phyloP scores from a whole-genome alignment of 2,888 invertebrate species.

The Ariolimax columbianus region DNA sequence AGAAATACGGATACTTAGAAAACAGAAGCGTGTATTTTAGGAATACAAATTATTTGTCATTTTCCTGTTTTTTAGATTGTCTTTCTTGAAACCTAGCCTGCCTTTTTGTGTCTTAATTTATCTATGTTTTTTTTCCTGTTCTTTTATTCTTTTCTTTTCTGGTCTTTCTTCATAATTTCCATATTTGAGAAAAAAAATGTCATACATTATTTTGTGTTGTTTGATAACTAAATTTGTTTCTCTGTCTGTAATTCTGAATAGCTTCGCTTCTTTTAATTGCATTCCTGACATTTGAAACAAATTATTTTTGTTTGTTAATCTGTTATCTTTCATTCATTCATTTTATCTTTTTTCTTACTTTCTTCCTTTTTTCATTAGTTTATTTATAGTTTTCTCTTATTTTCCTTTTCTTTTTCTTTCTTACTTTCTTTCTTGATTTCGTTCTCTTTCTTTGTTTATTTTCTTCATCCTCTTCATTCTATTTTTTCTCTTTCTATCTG shows the following conservation, averaged over 20 bases:
- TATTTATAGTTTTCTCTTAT: neutral
- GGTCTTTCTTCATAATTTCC: neutral
- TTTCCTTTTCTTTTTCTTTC: neutral
- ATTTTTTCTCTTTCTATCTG: conserved; percentile 13
- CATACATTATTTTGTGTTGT: too few relatives aligned
- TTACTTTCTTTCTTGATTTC: neutral
- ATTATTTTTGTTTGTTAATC: too few relatives aligned
- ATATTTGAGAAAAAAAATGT: too few relatives aligned
- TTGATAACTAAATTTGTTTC: too few relatives aligned
- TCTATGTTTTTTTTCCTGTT: neutral
- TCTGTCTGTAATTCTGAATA: too few relatives aligned
- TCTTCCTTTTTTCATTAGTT: neutral
- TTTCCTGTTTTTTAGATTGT: neutral
- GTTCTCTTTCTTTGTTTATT: neutral
- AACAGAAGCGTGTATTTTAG: too few relatives aligned
- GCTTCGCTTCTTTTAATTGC: too few relatives aligned
- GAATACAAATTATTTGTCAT: too few relatives aligned
- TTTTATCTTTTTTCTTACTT: neutral
- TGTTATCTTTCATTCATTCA: too few relatives aligned
- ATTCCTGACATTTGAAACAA: too few relatives aligned
- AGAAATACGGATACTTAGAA: too few relatives aligned
- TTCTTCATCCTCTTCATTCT: conserved; percentile 12
- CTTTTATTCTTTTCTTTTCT: neutral
- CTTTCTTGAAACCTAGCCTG: neutral
- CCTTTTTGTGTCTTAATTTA: neutral